Percentiles rank a stretch among this genome's conserved stretches.
These are phyloP conservation scores for Sceliomorpha sp. DNA, from an alignment of 2,888 invertebrate genomes.

Conservation along the genomic window DNA sequence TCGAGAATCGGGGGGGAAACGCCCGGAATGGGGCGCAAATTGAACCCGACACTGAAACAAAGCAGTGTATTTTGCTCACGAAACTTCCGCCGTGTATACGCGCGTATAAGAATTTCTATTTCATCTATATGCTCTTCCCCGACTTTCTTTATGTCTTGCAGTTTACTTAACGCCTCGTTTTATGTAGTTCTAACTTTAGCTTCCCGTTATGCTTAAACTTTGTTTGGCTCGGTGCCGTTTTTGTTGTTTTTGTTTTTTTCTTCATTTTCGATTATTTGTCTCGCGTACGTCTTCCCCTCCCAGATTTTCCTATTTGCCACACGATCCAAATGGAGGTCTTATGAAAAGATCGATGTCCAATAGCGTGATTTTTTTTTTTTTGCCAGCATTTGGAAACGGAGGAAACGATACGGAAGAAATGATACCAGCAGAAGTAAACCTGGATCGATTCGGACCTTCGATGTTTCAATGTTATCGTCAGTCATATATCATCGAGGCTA, in stretches of 20 bases:
- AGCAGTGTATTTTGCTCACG: conserved; percentile 48
- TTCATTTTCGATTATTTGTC: no score
- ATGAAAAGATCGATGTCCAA: conserved; percentile 59
- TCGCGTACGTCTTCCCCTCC: no score
- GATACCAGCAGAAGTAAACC: conserved; percentile 58
- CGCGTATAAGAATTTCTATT: conserved; percentile 17
- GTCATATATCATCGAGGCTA: conserved; percentile 78
- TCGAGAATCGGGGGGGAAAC: conserved; percentile 39
- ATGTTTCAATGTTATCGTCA: conserved; percentile 77
- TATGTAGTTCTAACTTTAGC: conserved; percentile 8
- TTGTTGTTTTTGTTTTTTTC: no score
- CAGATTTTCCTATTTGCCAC: no score
- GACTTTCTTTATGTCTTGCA: neutral
- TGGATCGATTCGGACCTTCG: conserved; percentile 72
- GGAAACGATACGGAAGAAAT: conserved; percentile 61
- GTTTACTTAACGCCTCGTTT: conserved; percentile 11
- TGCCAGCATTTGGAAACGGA: conserved; percentile 32
- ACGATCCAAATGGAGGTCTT: no score
- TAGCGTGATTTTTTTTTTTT: conserved; percentile 62
- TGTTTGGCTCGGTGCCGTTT: no score
- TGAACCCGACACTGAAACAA: conserved; percentile 62
- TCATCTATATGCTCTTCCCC: neutral
- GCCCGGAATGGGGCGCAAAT: conserved; percentile 63
- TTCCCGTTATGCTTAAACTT: conserved; percentile 32
- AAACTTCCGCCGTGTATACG: conserved; percentile 30